These are phyloP conservation scores for Harpegnathos saltator DNA, from an alignment of 1,140 invertebrate genomes.

Conservation along the genomic window DNA sequence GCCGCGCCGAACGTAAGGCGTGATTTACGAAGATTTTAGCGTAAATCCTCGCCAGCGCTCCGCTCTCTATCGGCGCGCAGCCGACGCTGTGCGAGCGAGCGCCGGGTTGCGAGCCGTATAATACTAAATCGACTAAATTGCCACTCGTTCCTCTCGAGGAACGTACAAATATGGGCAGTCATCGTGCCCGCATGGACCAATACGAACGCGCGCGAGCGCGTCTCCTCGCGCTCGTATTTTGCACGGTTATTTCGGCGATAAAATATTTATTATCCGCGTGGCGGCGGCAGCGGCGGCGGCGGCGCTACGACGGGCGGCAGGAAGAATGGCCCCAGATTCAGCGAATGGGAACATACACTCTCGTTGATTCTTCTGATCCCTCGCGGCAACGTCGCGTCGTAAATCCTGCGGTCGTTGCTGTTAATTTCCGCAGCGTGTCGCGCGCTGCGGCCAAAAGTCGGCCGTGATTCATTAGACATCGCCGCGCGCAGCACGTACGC, in stretches of 20 bases:
- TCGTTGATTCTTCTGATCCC: slow-evolving; percentile 77
- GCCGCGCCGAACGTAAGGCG: neutral
- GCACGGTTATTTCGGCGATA: slow-evolving; percentile 67
- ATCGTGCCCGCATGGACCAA: neutral
- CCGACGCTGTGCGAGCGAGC: neutral
- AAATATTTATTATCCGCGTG: slow-evolving; percentile 75
- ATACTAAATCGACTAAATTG: slow-evolving; percentile 11
- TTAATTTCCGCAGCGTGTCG: slow-evolving; percentile 5
- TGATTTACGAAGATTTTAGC: neutral
- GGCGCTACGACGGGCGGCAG: slow-evolving; percentile 7
- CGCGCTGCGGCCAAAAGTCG: neutral
- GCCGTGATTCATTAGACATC: too few species aligned
- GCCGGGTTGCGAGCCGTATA: too few species aligned
- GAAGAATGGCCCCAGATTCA: slow-evolving; percentile 73
- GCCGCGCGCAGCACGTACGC: too few species aligned
- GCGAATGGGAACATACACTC: slow-evolving; percentile 76
- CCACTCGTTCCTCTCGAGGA: slow-evolving; percentile 8
- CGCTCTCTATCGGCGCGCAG: neutral
- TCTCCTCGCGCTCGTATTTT: slow-evolving; percentile 32
- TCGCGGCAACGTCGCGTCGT: slow-evolving; percentile 8
- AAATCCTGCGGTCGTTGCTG: slow-evolving; percentile 42
- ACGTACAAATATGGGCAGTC: neutral
- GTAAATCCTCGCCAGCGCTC: neutral
- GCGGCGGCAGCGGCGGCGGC: neutral
- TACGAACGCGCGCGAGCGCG: neutral